Evolutionary conservation across 2,113 vertebrate species (phyloP).

Genomic region (Mungos mungo): DNA sequence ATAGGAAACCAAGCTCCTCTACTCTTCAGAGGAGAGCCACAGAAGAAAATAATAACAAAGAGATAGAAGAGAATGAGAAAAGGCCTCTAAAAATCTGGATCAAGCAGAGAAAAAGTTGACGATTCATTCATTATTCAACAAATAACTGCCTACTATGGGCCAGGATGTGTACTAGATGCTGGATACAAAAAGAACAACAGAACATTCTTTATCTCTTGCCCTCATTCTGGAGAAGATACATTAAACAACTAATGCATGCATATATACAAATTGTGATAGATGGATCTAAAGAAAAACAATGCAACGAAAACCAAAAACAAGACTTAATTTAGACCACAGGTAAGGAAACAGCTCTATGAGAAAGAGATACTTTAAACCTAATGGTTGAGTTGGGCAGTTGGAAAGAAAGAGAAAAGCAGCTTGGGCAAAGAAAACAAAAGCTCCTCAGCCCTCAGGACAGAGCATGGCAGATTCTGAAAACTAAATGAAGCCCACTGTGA

Average conservation of each 20-base stretch:
- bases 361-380: constrained; percentile 5
- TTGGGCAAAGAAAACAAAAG: background rate
- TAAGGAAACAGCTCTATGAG: background rate
- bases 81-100: background rate
- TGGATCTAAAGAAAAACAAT: background rate
- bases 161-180: background rate
- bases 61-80: background rate
- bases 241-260: background rate
- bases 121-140: constrained; percentile 6
- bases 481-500: background rate
- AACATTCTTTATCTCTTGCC: background rate
- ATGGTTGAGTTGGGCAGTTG: background rate
- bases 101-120: background rate
- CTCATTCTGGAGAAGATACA: background rate
- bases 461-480: background rate
- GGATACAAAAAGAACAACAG: background rate
- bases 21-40: background rate
- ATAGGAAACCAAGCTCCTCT: background rate
- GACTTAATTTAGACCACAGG: background rate
- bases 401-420: background rate
- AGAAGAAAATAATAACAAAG: constrained; percentile 16
- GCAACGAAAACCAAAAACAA: background rate
- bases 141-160: background rate
- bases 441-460: background rate
- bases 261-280: background rate